Evolutionary conservation across 2,888 invertebrate genomes (phyloP), one percentile per base, ranked within the genome.

Genomic region (Drosophila limbata): DNA sequence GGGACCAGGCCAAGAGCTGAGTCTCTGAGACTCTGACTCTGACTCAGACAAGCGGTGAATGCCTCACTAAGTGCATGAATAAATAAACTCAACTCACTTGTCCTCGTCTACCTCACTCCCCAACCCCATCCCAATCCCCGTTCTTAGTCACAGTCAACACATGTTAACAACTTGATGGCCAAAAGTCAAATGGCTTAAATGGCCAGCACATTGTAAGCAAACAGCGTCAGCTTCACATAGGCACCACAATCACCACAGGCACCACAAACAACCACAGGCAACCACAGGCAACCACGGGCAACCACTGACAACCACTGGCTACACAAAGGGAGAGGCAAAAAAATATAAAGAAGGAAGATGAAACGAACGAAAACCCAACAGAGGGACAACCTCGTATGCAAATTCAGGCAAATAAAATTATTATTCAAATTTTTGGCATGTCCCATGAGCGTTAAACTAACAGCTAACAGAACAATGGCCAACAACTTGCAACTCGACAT

Each of bases 391-490:
- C 44, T 35, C 35, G 44, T 87, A 84, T 84, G 84, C 84, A 86
- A 86, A 84, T 87, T 74, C 74, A 74, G 75, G 75, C 87, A 88
- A 87, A 85, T 87, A 87, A 85, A 87, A 87, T 87, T 84, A 87
- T 87, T 87, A 87, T 88, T 88, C 87, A 88, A 83, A 88, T 88
- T 87, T 88, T 79, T 82, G 77, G 76, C 79, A 79, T 82, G 81
- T 82, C 88, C 84, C 85, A 82, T 77, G 84, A 87, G 84, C 88
- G 88, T 88, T 88, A 88, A 84, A 88, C 86, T 83, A 84, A 88
- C 84, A 84, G 88, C 86, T 70, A 61, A 40, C 65, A 79, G 63
- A 65, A 75, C 79, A 79, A 79, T 79, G 85, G 63, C 73, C 83
- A 79, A 72, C 83, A 77, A 72, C 83, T 79, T 69, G 82, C 77